Conservation (phyloP, 1,140 invertebrate species). For the Drosophila bocki region DNA sequence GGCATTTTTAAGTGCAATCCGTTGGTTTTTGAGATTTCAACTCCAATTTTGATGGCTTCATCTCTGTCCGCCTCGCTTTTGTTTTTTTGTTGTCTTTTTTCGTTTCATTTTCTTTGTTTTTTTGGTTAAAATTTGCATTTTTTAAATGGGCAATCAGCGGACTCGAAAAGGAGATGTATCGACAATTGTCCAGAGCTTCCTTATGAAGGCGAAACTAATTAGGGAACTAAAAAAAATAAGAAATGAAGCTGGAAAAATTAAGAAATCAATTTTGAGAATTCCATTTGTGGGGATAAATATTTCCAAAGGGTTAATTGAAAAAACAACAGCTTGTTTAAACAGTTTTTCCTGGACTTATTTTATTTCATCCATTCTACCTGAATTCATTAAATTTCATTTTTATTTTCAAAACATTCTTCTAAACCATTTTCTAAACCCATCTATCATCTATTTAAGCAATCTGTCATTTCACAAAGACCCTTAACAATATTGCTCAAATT, state of each 20-base stretch:
- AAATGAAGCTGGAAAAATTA: background rate
- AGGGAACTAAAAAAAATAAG: background rate
- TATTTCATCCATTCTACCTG: background rate
- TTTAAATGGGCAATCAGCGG: slow-evolving; percentile 66
- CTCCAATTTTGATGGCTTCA: slow-evolving; percentile 73
- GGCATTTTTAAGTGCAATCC: slow-evolving; percentile 52
- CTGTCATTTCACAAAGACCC: slow-evolving; percentile 13
- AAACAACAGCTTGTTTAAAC: too few relatives aligned
- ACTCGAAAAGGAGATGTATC: slow-evolving; percentile 47
- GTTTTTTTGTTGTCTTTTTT: slow-evolving; percentile 16
- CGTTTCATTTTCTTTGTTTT: slow-evolving; percentile 5
- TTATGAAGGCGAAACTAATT: slow-evolving; percentile 62
- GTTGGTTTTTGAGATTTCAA: slow-evolving; percentile 32
- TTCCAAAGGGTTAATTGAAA: too few relatives aligned
- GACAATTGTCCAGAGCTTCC: slow-evolving; percentile 46
- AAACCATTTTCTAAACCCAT: slow-evolving; percentile 9
- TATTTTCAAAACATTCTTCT: slow-evolving; percentile 4
- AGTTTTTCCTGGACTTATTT: background rate
- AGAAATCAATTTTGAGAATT: slow-evolving; percentile 8
- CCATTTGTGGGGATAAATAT: background rate
- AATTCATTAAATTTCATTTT: background rate
- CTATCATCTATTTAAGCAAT: slow-evolving; percentile 24
- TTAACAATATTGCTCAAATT: slow-evolving; percentile 11
- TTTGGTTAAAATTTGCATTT: slow-evolving; percentile 67
- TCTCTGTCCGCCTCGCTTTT: slow-evolving; percentile 35